Evolutionary conservation across 2,888 invertebrate genomes (phyloP).

Genomic region (Andrena marginata): DNA sequence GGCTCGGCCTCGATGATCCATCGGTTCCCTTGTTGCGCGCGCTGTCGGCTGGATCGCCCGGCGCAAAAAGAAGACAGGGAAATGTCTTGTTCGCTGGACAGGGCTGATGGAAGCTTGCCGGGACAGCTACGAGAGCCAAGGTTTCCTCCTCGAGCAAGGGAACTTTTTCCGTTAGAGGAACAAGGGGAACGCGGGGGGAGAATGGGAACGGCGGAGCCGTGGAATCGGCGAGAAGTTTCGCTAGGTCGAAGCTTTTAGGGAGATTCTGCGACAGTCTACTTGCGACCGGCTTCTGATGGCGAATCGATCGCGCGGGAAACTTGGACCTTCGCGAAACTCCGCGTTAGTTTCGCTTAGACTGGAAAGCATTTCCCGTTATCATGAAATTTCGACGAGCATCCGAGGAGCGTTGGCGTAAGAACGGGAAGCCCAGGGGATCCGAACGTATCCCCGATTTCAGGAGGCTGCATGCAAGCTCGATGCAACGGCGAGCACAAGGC

Average conservation of each 20-base stretch:
- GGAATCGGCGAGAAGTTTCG: not conserved
- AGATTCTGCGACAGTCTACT: not conserved
- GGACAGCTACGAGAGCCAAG: not conserved
- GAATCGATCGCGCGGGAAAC: not conserved
- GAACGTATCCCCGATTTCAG: not conserved
- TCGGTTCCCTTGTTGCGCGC: constrained; percentile 35
- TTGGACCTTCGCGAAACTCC: not conserved
- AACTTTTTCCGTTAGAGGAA: not conserved
- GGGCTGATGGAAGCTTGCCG: not conserved
- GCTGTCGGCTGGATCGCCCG: not conserved
- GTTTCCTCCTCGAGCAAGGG: not conserved
- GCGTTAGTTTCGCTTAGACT: not conserved
- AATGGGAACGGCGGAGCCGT: not conserved
- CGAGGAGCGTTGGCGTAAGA: too few relatives aligned
- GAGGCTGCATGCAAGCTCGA: not conserved
- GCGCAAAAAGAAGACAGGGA: not conserved
- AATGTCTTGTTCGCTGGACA: constrained; percentile 5
- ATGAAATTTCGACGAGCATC: not conserved
- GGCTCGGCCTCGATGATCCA: constrained; percentile 58
- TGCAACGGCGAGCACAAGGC: too few relatives aligned
- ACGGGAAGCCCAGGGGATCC: not conserved
- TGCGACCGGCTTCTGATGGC: not conserved
- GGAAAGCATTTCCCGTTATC: not conserved
- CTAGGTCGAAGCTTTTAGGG: constrained; percentile 4
- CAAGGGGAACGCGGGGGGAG: not conserved